These are phyloP conservation scores for Aspidoscelis tigris DNA, from an alignment of 2,113 vertebrate genomes.

Conservation along the genomic window DNA sequence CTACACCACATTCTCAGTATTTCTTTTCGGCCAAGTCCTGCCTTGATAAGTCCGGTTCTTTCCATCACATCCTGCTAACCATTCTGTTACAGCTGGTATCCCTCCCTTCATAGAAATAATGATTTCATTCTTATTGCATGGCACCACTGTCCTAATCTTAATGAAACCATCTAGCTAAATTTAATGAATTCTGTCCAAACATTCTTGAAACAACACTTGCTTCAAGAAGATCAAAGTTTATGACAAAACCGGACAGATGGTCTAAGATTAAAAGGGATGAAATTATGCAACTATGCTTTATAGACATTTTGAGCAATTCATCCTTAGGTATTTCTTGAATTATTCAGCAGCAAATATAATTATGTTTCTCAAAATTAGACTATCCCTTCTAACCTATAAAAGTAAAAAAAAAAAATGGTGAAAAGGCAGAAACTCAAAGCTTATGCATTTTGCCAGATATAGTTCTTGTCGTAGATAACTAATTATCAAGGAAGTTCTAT, in stretches of 20 bases:
- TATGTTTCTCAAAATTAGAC: not conserved
- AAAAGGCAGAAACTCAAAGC: not conserved
- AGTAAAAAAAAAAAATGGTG: slow-evolving; percentile 8
- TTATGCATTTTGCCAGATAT: not conserved
- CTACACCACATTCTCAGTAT: slow-evolving; percentile 29
- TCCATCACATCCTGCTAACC: slow-evolving; percentile 22
- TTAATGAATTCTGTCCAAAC: slow-evolving; percentile 15
- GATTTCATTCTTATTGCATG: slow-evolving; percentile 33
- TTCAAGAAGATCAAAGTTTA: slow-evolving; percentile 25
- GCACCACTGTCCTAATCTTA: slow-evolving; percentile 9
- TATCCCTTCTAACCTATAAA: not conserved
- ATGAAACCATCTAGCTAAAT: slow-evolving; percentile 32
- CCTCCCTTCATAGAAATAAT: slow-evolving; percentile 25
- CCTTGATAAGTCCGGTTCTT: not conserved
- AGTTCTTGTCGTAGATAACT: not conserved
- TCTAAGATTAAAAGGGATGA: slow-evolving; percentile 33
- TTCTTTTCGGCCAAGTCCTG: slow-evolving; percentile 25
- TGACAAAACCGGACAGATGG: not conserved
- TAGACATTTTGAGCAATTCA: slow-evolving; percentile 10
- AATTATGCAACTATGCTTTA: slow-evolving; percentile 25
- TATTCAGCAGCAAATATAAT: slow-evolving; percentile 17
- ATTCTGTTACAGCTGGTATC: slow-evolving; percentile 2
- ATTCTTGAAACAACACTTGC: slow-evolving; percentile 27
- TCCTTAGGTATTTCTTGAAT: slow-evolving; percentile 13
- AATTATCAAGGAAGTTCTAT: not conserved